A percentile compares a stretch with the other conserved stretches of the same genome.
phyloP scores from a whole-genome alignment of 92 coral and sea anemone genomes.

The Zoanthus gigantus region DNA sequence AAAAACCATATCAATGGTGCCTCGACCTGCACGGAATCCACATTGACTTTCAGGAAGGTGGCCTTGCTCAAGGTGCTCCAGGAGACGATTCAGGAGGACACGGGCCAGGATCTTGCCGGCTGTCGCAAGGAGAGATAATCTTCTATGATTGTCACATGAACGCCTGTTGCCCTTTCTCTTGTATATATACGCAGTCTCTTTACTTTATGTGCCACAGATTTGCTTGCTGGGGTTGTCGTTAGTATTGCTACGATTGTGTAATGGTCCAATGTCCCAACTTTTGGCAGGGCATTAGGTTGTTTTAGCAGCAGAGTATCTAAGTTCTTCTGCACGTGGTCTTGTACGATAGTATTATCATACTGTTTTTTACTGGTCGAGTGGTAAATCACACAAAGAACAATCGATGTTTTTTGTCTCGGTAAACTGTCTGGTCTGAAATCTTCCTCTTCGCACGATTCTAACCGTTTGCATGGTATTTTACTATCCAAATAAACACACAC shows the following conservation, averaged over 20 bases:
- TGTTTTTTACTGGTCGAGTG: constrained; percentile 61
- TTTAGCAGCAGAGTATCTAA: constrained; percentile 54
- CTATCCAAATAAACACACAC: constrained; percentile 54
- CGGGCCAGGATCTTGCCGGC: no score
- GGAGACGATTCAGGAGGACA: no score
- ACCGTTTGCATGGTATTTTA: constrained; percentile 55
- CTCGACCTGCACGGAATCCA: no score
- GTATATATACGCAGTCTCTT: neutral
- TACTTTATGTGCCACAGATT: constrained; percentile 32
- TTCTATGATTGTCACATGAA: no score
- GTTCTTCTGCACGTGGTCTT: constrained; percentile 60
- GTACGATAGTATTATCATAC: constrained; percentile 63
- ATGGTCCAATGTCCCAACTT: constrained; percentile 60
- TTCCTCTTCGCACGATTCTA: constrained; percentile 52
- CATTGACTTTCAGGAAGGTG: no score
- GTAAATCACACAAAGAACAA: constrained; percentile 59
- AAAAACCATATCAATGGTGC: no score
- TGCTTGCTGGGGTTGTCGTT: constrained; percentile 28
- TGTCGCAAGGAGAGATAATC: no score
- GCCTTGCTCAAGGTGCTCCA: no score
- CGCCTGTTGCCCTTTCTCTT: no score
- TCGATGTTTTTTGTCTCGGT: constrained; percentile 58
- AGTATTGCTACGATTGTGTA: constrained; percentile 59
- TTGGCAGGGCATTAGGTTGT: constrained; percentile 48
- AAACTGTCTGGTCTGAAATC: constrained; percentile 50